These are phyloP conservation scores for Ptychodera flava DNA, from an alignment of 35 echinoderm and acorn worm genomes.

Conservation along the genomic window DNA sequence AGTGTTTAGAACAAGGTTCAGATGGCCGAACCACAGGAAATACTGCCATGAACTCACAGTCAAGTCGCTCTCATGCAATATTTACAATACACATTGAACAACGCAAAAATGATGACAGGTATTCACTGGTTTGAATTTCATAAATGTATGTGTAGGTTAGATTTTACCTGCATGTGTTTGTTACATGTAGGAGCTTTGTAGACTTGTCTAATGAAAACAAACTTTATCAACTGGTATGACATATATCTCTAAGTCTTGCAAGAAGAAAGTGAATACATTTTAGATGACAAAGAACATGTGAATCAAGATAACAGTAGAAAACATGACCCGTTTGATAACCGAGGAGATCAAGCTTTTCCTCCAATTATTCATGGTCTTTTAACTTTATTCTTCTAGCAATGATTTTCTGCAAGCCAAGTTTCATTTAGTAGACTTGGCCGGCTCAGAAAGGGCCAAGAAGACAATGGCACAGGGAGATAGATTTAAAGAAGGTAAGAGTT, in stretches of 20 bases:
- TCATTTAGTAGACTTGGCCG: slow-evolving; percentile 92
- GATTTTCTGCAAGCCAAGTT: slow-evolving; percentile 54
- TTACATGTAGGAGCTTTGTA: too few species aligned
- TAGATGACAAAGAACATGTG: background rate
- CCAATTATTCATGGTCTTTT: too few species aligned
- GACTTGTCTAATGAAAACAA: too few species aligned
- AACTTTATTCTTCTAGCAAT: too few species aligned
- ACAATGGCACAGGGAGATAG: slow-evolving; percentile 86
- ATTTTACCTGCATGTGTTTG: too few species aligned
- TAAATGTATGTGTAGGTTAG: too few species aligned
- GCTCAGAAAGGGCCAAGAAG: slow-evolving; percentile 82
- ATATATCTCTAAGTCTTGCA: too few species aligned
- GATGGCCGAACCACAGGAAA: slow-evolving; percentile 70
- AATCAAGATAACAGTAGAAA: background rate
- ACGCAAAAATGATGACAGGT: slow-evolving; percentile 67
- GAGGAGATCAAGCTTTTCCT: slow-evolving; percentile 53
- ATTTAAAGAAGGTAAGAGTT: slow-evolving; percentile 70
- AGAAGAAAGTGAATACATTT: background rate
- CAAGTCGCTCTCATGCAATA: slow-evolving; percentile 85
- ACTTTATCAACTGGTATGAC: too few species aligned
- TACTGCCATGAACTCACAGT: slow-evolving; percentile 84
- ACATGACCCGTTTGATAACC: background rate
- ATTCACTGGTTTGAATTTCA: too few species aligned
- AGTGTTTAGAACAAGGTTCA: slow-evolving; percentile 65
- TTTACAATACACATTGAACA: slow-evolving; percentile 73